Conservation (phyloP, 2,113 vertebrate genomes). For the Ptilonorhynchus violaceus region DNA sequence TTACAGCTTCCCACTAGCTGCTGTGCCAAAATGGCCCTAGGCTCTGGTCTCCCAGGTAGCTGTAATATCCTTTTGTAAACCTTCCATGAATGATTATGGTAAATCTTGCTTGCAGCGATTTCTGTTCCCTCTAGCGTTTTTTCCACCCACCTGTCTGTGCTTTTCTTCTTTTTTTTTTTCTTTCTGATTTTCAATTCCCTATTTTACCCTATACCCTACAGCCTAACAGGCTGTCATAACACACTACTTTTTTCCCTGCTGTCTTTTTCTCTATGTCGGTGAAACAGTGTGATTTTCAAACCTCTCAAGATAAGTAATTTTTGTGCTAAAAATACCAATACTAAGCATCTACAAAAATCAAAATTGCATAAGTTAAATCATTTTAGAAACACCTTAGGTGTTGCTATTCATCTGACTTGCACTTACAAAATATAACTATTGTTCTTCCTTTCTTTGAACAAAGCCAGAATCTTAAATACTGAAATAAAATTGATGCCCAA, state of each 20-base stretch:
- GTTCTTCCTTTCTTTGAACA: neutral
- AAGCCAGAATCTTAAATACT: neutral
- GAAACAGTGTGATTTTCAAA: constrained; percentile 14
- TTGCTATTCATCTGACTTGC: neutral
- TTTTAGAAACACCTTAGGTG: neutral
- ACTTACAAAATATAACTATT: neutral
- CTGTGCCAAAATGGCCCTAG: constrained; percentile 2
- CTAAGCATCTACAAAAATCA: neutral
- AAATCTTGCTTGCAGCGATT: constrained; percentile 61
- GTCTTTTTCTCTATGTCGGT: neutral
- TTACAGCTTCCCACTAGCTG: neutral
- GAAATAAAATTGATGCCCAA: neutral
- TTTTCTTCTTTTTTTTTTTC: neutral
- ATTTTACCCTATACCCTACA: constrained; percentile 1
- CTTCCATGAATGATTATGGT: constrained; percentile 56
- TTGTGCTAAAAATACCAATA: neutral
- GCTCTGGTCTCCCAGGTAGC: constrained; percentile 43
- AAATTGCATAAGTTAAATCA: neutral
- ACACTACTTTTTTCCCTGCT: neutral
- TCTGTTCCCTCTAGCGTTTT: constrained; percentile 50
- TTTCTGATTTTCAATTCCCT: constrained; percentile 27
- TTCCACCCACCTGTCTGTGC: neutral
- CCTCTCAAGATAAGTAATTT: neutral
- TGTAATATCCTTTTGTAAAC: constrained; percentile 55
- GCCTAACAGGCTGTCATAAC: constrained; percentile 17